Evolutionary conservation across 2,888 invertebrate species (phyloP).

Genomic region (Apodemia zela): DNA sequence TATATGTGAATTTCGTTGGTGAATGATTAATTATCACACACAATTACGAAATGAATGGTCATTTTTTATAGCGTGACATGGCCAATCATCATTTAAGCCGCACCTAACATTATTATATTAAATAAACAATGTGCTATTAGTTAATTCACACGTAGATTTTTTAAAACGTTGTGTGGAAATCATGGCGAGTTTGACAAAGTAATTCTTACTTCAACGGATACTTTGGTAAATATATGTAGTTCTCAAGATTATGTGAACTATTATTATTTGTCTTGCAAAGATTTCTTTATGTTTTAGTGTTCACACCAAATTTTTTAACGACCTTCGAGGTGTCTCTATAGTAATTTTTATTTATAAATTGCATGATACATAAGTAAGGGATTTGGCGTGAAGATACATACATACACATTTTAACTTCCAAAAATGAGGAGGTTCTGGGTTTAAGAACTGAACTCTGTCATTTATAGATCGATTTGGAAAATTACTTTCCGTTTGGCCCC

Average conservation of each 20-base stretch:
- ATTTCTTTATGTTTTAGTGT: neutral
- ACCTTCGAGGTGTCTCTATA: neutral
- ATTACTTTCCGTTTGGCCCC: no score
- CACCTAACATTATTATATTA: slow-evolving; percentile 33
- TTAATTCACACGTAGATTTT: slow-evolving; percentile 33
- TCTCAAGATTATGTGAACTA: neutral
- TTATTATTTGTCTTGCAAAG: neutral
- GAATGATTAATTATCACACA: slow-evolving; percentile 49
- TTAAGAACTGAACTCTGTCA: no score
- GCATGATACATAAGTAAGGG: no score
- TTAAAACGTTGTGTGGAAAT: slow-evolving; percentile 27
- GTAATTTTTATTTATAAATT: no score
- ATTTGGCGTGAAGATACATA: no score
- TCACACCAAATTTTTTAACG: neutral
- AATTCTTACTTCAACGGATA: slow-evolving; percentile 13
- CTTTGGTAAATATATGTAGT: slow-evolving; percentile 1
- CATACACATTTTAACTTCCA: no score
- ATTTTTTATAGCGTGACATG: slow-evolving; percentile 45
- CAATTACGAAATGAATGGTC: slow-evolving; percentile 47
- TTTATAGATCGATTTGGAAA: no score
- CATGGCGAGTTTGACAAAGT: neutral
- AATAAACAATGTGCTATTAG: slow-evolving; percentile 34
- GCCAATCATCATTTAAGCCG: slow-evolving; percentile 32
- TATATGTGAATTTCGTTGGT: slow-evolving; percentile 31
- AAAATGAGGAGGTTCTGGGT: no score